Base-by-base conservation (phyloP, 92 coral and sea anemone species). In the Epizoanthus fatuus region DNA sequence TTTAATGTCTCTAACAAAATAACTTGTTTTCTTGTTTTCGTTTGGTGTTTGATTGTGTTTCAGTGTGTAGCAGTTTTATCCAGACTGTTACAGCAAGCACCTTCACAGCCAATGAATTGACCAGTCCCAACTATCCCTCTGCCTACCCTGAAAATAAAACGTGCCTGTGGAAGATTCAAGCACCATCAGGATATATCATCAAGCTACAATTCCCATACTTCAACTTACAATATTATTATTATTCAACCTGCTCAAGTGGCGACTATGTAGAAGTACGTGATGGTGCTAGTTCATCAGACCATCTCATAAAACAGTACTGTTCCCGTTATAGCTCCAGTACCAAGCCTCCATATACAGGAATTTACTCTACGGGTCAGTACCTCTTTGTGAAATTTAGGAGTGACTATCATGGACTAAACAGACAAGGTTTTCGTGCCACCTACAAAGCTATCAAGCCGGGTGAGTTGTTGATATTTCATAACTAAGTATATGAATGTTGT, bases 101-200 rank as follows among this genome's bases (percentile, higher is more conserved):
- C 40, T 42, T 32, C 4, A 2, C 6, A 51, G 32, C 19, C 15
- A 15, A 16, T 14, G 52, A 69, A 6, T 54, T 69, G 55, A 42
- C 74, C 5, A 12, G 9, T 6, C 54, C 74, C 0, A 39, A n/a
- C 37, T 68, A 68, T 38, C 73, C 73, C 7, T 6, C 5, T 37
- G 38, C 74, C 0, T 69, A 69, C 22, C 55, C 74, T 14, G 0
- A 4, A 0, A 32, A 16, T 54, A 22, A n/a, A 69, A 69, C 6
- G 12, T 69, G 55, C 45, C 53, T 42, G 32, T 69, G 74, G 74
- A 69, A 42, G 40, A 69, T 69, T 13, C 6, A 51, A 40, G 74
- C 74, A n/a, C 74, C 74, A 4, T 14, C 9, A 39, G 74, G 74
- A 69, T 32, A 69, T 40, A 15, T 69, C 2, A 14, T 69, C 13